These are phyloP conservation scores for Indri indri DNA, from an alignment of 2,113 vertebrate species.

Conservation along the genomic window DNA sequence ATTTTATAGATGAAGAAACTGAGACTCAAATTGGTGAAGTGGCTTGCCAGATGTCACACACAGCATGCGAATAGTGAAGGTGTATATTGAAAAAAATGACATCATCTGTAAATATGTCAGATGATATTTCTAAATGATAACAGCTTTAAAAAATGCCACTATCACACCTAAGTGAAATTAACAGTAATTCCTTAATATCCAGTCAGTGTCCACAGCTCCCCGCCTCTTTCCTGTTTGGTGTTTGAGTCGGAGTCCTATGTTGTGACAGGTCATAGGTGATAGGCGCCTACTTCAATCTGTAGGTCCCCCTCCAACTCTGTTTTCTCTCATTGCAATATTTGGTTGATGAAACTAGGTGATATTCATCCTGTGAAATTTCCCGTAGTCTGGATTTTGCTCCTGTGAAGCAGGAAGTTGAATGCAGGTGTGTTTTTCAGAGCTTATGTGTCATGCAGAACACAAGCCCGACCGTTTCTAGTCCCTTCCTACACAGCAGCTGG, in stretches of 20 bases:
- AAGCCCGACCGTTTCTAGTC: not conserved
- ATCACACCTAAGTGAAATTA: not conserved
- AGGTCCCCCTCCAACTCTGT: not conserved
- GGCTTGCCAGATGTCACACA: not conserved
- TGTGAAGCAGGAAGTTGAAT: not conserved
- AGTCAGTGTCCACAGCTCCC: not conserved
- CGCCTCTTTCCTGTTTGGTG: not conserved
- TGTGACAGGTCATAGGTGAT: not conserved
- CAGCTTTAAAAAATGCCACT: not conserved
- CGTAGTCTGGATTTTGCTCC: not conserved
- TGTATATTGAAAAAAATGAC: not conserved
- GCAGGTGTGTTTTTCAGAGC: not conserved
- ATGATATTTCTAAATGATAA: not conserved
- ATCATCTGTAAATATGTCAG: not conserved
- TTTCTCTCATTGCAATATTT: not conserved
- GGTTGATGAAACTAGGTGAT: not conserved
- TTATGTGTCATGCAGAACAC: not conserved
- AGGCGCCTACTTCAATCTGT: not conserved
- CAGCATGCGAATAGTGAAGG: not conserved
- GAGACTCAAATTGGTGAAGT: not conserved
- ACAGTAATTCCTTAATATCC: not conserved
- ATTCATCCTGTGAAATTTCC: not conserved
- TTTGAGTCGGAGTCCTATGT: not conserved
- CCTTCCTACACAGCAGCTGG: not conserved
- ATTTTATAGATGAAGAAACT: not conserved